Conservation (phyloP, 1,140 invertebrate genomes). For the Drosophila burlai region DNA sequence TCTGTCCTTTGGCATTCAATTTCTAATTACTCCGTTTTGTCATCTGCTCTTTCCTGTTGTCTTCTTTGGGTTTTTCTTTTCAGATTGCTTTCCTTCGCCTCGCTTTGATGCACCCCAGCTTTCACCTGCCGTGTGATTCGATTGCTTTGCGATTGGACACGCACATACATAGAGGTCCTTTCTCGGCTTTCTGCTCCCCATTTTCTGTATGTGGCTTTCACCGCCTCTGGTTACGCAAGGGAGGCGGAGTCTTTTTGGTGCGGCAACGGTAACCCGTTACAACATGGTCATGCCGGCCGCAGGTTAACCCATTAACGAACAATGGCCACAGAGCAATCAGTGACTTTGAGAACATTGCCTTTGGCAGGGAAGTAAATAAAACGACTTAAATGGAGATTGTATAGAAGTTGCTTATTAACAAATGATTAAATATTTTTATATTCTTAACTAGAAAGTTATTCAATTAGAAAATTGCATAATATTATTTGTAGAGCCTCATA, state of each 20-base stretch:
- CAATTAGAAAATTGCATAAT: background rate
- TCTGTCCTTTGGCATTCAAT: constrained; percentile 17
- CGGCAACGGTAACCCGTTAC: constrained; percentile 15
- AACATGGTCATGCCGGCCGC: constrained; percentile 14
- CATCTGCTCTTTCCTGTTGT: constrained; percentile 23
- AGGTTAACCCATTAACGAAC: constrained; percentile 21
- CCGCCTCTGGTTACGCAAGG: constrained; percentile 53
- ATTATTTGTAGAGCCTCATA: background rate
- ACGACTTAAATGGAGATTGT: background rate
- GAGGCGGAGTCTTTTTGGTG: constrained; percentile 19
- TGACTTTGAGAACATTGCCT: background rate
- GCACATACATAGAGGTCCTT: constrained; percentile 52
- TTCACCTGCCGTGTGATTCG: constrained; percentile 34
- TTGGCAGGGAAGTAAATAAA: background rate
- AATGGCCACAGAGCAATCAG: constrained; percentile 1
- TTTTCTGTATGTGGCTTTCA: constrained; percentile 19
- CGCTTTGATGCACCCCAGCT: constrained; percentile 1
- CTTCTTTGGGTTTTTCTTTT: constrained; percentile 6
- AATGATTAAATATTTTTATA: too few relatives aligned
- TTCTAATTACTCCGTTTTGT: constrained; percentile 36
- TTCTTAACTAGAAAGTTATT: background rate
- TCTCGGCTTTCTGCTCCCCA: constrained; percentile 28
- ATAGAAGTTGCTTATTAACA: too few relatives aligned
- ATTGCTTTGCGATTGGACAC: constrained; percentile 61
- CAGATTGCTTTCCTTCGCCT: constrained; percentile 7